These are phyloP conservation scores for Colossoma macropomum DNA, from an alignment of 2,113 vertebrate genomes.

Conservation along the genomic window DNA sequence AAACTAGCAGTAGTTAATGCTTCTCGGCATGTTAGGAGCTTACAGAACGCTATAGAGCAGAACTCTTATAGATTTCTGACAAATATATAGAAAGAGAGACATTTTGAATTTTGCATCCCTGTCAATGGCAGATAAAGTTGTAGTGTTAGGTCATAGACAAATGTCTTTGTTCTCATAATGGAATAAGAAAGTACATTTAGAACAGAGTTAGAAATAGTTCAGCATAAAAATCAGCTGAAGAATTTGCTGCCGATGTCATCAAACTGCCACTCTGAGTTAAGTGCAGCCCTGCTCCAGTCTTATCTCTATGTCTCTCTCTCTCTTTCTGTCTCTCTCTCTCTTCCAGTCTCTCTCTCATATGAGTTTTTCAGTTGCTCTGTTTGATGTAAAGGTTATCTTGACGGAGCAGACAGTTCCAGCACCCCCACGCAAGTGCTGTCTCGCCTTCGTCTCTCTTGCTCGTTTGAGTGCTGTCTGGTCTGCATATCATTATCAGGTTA, in stretches of 20 bases:
- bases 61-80: no score
- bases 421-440: slow-evolving; percentile 38
- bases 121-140: no score
- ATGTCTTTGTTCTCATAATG: no score
- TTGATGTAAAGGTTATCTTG: slow-evolving; percentile 53
- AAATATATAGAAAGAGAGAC: no score
- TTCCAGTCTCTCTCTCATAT: slow-evolving; percentile 15
- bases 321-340: neutral
- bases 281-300: neutral
- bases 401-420: slow-evolving; percentile 46
- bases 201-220: neutral
- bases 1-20: neutral
- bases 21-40: no score
- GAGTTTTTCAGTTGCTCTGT: slow-evolving; percentile 38
- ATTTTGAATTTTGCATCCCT: no score
- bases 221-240: neutral
- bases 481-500: slow-evolving; percentile 47
- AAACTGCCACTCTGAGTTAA: neutral
- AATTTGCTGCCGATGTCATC: neutral
- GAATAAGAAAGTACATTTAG: no score
- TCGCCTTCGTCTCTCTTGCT: neutral
- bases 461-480: slow-evolving; percentile 33
- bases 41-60: no score
- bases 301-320: neutral
- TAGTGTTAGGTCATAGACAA: no score